Conservation (phyloP, 2,113 vertebrate genomes). For the Spea multiplicata region DNA sequence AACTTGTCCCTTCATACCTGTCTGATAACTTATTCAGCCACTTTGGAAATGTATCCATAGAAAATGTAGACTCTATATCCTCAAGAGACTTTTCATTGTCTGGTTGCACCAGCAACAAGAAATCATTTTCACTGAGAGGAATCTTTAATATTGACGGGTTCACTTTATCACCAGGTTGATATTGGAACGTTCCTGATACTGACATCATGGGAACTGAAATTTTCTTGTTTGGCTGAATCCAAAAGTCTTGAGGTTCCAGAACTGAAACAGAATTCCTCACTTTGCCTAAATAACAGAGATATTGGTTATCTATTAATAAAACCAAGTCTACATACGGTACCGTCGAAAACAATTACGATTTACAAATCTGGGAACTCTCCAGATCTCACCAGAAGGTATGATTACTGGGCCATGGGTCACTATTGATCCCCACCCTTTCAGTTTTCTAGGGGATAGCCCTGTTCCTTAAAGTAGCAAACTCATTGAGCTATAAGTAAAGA, state of each 20-base stretch:
- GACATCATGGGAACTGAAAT: conserved; percentile 74
- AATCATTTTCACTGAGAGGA: conserved; percentile 62
- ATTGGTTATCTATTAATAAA: neutral
- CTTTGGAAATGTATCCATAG: conserved; percentile 47
- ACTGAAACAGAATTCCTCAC: conserved; percentile 70
- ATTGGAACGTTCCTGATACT: conserved; percentile 67
- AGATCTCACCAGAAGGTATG: no score
- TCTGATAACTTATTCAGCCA: conserved; percentile 65
- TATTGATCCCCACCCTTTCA: no score
- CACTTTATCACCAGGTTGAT: conserved; percentile 64
- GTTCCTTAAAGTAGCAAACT: no score
- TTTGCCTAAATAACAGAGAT: conserved; percentile 60
- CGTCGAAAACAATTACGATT: neutral
- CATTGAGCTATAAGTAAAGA: no score
- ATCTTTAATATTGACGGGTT: conserved; percentile 71
- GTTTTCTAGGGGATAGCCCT: no score
- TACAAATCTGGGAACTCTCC: no score
- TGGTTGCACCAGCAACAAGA: conserved; percentile 79
- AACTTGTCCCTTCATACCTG: conserved; percentile 54
- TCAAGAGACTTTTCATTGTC: conserved; percentile 54
- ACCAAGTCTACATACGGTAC: no score
- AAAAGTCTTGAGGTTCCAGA: conserved; percentile 75
- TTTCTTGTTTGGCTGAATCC: conserved; percentile 69
- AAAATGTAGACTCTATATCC: conserved; percentile 57
- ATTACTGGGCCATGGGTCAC: no score